Evolutionary conservation across 2,888 invertebrate species (phyloP).

Genomic region (Caprella mutica): DNA sequence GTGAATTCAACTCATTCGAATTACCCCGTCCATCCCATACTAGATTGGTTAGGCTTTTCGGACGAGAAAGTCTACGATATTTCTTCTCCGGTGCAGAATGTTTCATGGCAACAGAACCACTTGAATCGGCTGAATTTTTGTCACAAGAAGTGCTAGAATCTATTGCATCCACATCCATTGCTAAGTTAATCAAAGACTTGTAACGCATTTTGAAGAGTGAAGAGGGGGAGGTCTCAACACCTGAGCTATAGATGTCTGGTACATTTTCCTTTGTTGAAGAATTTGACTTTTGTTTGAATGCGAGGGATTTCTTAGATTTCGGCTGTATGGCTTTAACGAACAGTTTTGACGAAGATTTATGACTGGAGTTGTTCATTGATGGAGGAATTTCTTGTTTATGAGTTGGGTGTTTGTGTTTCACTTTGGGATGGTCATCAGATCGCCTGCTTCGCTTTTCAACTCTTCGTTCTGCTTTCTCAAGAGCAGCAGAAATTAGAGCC

Average conservation of each 20-base stretch:
- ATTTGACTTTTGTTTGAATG: conserved; percentile 59
- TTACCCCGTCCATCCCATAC: conserved; percentile 43
- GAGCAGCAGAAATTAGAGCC: conserved; percentile 25
- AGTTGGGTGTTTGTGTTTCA: conserved; percentile 6
- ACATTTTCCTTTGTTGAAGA: conserved; percentile 52
- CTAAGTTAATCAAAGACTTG: conserved; percentile 42
- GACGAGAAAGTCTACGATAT: conserved; percentile 65
- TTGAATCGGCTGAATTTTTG: conserved; percentile 62
- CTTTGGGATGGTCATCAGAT: neutral
- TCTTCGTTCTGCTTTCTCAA: conserved; percentile 19
- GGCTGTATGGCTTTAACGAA: conserved; percentile 64
- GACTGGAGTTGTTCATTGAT: neutral
- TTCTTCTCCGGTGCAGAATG: conserved; percentile 59
- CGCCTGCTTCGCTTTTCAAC: conserved; percentile 38
- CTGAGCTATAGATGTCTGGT: conserved; percentile 13
- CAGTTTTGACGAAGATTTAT: conserved; percentile 46
- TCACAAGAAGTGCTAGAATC: conserved; percentile 83
- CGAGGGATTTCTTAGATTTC: conserved; percentile 48
- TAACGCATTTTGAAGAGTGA: conserved; percentile 62
- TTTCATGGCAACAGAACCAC: conserved; percentile 46
- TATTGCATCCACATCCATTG: conserved; percentile 63
- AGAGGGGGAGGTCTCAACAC: conserved; percentile 46
- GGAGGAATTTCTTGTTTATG: conserved; percentile 10
- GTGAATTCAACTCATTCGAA: conserved; percentile 38
- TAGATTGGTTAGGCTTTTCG: conserved; percentile 72